Conservation (phyloP, 64 coral and sea anemone genomes). For the Montipora sp. region DNA sequence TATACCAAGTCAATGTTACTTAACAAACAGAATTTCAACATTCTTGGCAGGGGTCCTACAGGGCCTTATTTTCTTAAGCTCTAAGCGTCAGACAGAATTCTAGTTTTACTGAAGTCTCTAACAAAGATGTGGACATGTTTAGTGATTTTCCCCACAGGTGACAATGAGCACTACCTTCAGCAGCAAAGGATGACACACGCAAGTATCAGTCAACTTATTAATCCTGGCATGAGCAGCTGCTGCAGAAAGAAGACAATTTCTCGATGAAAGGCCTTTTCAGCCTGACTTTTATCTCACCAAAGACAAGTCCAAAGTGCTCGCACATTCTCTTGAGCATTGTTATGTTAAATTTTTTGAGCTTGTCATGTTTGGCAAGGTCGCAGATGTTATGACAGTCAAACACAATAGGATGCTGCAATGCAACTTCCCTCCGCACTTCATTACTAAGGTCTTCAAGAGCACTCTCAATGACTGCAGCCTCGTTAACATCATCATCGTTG, state of each 20-base stretch:
- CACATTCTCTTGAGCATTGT: neutral
- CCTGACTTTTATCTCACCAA: neutral
- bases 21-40: no score
- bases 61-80: no score
- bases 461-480: neutral
- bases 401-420: constrained; percentile 2
- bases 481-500: neutral
- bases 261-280: neutral
- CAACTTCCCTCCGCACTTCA: neutral
- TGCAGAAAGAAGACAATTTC: neutral
- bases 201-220: no score
- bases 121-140: no score
- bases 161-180: no score
- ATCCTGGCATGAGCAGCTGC: neutral
- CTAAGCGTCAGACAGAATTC: no score
- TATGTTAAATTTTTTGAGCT: constrained; percentile 3
- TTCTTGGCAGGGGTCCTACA: no score
- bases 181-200: no score
- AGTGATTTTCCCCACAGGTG: no score
- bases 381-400: no score
- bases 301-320: neutral
- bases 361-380: neutral
- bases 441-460: neutral
- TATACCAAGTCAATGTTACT: no score
- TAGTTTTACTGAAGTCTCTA: no score